A percentile compares a stretch with the other conserved stretches of the same genome.
These are phyloP conservation scores for Microcebus jonahi DNA, from an alignment of 2,113 vertebrate genomes.

Conservation along the genomic window DNA sequence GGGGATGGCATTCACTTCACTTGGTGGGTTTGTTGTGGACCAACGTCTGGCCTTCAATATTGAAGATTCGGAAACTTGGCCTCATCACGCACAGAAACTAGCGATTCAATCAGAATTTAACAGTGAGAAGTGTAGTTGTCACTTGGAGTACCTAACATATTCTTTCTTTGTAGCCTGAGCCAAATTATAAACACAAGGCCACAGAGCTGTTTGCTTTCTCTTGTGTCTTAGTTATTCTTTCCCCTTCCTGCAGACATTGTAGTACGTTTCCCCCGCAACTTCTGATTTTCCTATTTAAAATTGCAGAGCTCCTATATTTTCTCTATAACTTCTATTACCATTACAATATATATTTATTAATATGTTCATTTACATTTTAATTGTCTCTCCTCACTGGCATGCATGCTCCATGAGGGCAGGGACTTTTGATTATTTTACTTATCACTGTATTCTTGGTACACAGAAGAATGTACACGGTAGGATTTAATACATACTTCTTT, in stretches of 20 bases:
- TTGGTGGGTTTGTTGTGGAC: not conserved
- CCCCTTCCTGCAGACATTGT: not conserved
- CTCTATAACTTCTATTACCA: not conserved
- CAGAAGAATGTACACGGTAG: not conserved
- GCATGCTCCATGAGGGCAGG: too few species aligned
- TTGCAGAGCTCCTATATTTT: not conserved
- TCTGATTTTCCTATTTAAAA: not conserved
- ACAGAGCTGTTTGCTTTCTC: not conserved
- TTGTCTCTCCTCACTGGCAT: not conserved
- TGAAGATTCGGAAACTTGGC: not conserved
- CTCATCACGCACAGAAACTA: not conserved
- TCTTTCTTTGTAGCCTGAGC: not conserved
- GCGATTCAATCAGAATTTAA: not conserved
- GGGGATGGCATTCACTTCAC: not conserved
- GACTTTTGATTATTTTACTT: not conserved
- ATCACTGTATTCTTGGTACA: not conserved
- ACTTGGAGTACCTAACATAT: not conserved
- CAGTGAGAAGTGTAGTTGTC: not conserved
- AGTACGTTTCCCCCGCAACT: too few species aligned
- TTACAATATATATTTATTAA: not conserved
- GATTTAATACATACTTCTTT: not conserved
- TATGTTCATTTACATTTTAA: not conserved
- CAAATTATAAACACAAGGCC: not conserved
- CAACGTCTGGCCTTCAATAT: not conserved
- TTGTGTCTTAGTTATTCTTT: not conserved